Percentiles rank a stretch among this genome's conserved stretches.
These are phyloP conservation scores for Diogma glabrata DNA, from an alignment of 2,888 invertebrate species.

Conservation along the genomic window DNA sequence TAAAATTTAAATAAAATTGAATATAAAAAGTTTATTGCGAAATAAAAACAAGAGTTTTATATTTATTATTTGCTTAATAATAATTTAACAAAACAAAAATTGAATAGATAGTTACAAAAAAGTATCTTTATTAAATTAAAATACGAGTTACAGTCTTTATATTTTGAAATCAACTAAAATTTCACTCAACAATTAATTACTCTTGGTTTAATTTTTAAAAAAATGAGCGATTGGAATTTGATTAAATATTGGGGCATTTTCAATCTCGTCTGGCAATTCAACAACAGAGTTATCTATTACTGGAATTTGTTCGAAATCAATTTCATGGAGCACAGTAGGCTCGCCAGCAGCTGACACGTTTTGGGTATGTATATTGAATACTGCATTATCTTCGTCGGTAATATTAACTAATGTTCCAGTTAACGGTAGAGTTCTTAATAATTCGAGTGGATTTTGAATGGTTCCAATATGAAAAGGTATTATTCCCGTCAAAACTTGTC, in stretches of 20 bases:
- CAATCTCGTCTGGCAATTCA: neutral
- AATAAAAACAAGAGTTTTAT: too few species aligned
- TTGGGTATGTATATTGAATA: slow-evolving; percentile 30
- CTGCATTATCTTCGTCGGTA: slow-evolving; percentile 34
- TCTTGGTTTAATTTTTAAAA: too few species aligned
- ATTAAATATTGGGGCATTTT: neutral
- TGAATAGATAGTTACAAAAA: too few species aligned
- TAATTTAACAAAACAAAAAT: too few species aligned
- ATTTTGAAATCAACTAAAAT: too few species aligned
- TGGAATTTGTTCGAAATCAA: slow-evolving; percentile 15
- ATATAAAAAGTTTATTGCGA: too few species aligned
- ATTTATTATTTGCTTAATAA: too few species aligned
- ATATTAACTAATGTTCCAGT: slow-evolving; percentile 37
- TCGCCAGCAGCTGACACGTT: slow-evolving; percentile 26
- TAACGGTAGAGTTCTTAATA: slow-evolving; percentile 31
- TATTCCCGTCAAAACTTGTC: slow-evolving; percentile 41
- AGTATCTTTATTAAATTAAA: too few species aligned
- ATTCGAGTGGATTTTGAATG: slow-evolving; percentile 31
- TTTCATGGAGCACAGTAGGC: slow-evolving; percentile 16
- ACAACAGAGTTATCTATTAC: slow-evolving; percentile 11
- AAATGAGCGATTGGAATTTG: neutral
- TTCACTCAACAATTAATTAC: too few species aligned
- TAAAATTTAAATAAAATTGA: too few species aligned
- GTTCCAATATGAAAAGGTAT: slow-evolving; percentile 39
- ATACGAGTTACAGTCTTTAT: too few species aligned